These are phyloP conservation scores for Sepioteuthis lessoniana DNA, from an alignment of 2,888 invertebrate species.

Conservation along the genomic window DNA sequence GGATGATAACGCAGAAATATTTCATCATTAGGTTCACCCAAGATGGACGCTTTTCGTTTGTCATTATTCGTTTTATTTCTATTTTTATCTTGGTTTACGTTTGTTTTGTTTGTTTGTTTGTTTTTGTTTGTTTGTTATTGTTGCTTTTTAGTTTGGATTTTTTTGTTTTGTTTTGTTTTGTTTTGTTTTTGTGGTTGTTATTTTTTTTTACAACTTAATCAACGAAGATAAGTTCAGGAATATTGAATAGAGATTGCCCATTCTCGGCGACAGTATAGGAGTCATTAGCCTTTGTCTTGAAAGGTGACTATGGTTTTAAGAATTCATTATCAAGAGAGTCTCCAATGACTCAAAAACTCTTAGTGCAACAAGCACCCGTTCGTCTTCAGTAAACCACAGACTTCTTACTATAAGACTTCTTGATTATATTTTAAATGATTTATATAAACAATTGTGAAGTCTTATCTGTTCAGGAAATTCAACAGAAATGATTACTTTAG, in stretches of 20 bases:
- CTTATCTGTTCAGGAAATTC: neutral
- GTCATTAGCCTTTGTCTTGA: too few relatives aligned
- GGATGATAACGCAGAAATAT: neutral
- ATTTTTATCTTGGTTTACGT: neutral
- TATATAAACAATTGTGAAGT: neutral
- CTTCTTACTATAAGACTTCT: too few relatives aligned
- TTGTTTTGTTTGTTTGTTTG: neutral
- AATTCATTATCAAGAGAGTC: too few relatives aligned
- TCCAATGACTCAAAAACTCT: too few relatives aligned
- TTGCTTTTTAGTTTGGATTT: neutral
- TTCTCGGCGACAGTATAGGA: too few relatives aligned
- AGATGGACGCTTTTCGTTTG: neutral
- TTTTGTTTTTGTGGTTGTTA: neutral
- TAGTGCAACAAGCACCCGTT: too few relatives aligned
- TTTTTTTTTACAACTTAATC: neutral
- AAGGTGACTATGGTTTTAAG: too few relatives aligned
- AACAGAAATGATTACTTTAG: neutral
- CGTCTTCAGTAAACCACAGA: too few relatives aligned
- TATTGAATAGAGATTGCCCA: too few relatives aligned
- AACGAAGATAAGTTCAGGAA: too few relatives aligned
- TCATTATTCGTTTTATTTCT: neutral
- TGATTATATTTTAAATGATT: neutral
- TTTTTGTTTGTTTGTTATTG: neutral
- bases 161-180: neutral
- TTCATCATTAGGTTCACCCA: neutral